phyloP scores from a whole-genome alignment of 2,113 vertebrate species.

The Triplophysa rosa region DNA sequence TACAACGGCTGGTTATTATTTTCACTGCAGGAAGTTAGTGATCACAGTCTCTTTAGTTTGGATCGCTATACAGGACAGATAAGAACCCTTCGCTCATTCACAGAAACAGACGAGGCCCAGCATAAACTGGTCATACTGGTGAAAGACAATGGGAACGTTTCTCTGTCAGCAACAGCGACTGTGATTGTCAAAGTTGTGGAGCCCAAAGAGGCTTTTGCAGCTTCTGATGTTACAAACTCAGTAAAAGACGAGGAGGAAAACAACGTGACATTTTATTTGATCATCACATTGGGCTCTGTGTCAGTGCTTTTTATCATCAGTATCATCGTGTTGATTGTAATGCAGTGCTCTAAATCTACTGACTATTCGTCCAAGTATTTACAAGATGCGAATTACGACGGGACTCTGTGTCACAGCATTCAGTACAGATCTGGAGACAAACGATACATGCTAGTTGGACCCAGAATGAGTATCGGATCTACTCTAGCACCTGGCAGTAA shows the following conservation, averaged over 20 bases:
- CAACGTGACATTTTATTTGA: conserved; percentile 2
- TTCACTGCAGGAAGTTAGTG: neutral
- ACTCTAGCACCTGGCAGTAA: conserved; percentile 44
- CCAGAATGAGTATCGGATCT: neutral
- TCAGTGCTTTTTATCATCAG: neutral
- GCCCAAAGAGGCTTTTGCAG: neutral
- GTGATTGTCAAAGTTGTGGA: neutral
- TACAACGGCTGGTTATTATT: conserved; percentile 1
- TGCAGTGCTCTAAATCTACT: neutral
- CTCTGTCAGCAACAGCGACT: neutral
- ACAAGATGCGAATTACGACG: neutral
- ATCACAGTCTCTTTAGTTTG: conserved; percentile 1
- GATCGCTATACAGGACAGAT: neutral
- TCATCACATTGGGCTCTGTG: neutral
- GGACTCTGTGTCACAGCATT: conserved; percentile 5
- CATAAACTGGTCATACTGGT: conserved; percentile 4
- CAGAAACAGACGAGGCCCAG: conserved; percentile 1
- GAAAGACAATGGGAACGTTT: conserved; percentile 1
- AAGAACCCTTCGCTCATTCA: conserved; percentile 2
- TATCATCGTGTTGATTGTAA: conserved; percentile 5
- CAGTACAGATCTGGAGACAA: conserved; percentile 54
- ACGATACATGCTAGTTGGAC: conserved; percentile 41
- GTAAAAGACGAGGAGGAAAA: neutral
- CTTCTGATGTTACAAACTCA: neutral
- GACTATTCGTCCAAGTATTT: neutral